Evolutionary conservation across 2,888 invertebrate genomes (phyloP).

Genomic region (Noctua fimbriata): DNA sequence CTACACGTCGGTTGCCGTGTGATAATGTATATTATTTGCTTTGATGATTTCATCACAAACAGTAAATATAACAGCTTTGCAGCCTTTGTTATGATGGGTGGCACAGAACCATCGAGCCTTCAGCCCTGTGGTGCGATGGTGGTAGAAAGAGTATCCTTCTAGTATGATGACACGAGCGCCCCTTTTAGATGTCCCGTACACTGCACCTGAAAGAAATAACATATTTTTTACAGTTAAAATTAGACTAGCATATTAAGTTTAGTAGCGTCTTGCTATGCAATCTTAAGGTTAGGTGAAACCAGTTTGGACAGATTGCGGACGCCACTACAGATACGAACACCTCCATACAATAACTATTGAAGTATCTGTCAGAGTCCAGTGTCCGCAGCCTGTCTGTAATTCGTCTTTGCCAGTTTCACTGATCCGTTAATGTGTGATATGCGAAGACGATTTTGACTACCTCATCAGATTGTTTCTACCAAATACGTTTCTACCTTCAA

Average conservation of each 20-base stretch:
- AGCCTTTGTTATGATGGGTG: conserved; percentile 22
- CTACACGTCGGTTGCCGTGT: not conserved
- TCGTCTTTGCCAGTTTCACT: not conserved
- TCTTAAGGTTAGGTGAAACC: not conserved
- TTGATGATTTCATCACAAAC: conserved; percentile 41
- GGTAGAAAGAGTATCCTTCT: conserved; percentile 48
- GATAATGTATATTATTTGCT: conserved; percentile 54
- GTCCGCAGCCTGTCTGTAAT: too few species aligned
- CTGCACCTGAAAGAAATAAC: conserved; percentile 33
- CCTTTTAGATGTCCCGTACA: conserved; percentile 35
- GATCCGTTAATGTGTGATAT: too few species aligned
- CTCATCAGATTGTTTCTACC: too few species aligned
- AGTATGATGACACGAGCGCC: conserved; percentile 37
- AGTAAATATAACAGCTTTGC: conserved; percentile 42
- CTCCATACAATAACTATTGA: not conserved
- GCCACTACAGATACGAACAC: not conserved
- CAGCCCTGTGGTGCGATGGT: conserved; percentile 24
- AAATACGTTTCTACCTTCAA: too few species aligned
- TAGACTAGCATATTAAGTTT: too few species aligned
- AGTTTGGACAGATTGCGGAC: too few species aligned
- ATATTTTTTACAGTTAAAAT: not conserved
- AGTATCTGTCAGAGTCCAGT: not conserved
- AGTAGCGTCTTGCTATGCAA: not conserved
- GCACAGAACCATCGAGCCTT: conserved; percentile 57
- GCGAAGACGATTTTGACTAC: too few species aligned